Percentiles rank a stretch among this genome's conserved stretches.
phyloP scores from a whole-genome alignment of 2,113 vertebrate species.

The Hepsetus odoe region DNA sequence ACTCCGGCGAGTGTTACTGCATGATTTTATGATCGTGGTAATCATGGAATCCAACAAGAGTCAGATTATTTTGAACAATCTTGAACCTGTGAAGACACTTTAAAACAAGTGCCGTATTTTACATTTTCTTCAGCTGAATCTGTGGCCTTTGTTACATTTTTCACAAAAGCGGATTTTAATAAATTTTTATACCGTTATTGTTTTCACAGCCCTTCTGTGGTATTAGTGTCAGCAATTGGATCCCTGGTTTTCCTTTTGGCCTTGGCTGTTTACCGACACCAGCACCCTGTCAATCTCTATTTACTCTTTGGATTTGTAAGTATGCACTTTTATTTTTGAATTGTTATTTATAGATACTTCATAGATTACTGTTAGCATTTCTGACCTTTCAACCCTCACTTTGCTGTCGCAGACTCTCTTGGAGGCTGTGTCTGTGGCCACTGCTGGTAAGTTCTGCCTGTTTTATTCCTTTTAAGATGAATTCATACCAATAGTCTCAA shows the following conservation, averaged over 20 bases:
- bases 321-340: conserved; percentile 39
- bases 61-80: too few relatives aligned
- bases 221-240: conserved; percentile 81
- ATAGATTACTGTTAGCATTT: too few relatives aligned
- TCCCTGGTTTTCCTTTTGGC: conserved; percentile 85
- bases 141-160: too few relatives aligned
- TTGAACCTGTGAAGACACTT: too few relatives aligned
- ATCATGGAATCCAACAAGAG: too few relatives aligned
- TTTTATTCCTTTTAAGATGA: not conserved
- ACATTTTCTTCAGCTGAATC: too few relatives aligned
- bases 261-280: conserved; percentile 85
- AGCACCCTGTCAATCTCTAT: conserved; percentile 91
- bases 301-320: conserved; percentile 93
- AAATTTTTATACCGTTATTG: too few relatives aligned
- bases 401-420: conserved; percentile 80
- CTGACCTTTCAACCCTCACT: not conserved
- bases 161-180: too few relatives aligned
- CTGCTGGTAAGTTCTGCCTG: conserved; percentile 78
- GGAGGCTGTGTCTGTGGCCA: conserved; percentile 87
- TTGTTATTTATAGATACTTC: too few relatives aligned
- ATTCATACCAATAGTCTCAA: not conserved
- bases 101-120: too few relatives aligned
- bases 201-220: conserved; percentile 82
- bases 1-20: too few relatives aligned
- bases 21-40: too few relatives aligned